Base-by-base conservation (phyloP, 1,140 invertebrate species). In the Drosophila baimaii region DNA sequence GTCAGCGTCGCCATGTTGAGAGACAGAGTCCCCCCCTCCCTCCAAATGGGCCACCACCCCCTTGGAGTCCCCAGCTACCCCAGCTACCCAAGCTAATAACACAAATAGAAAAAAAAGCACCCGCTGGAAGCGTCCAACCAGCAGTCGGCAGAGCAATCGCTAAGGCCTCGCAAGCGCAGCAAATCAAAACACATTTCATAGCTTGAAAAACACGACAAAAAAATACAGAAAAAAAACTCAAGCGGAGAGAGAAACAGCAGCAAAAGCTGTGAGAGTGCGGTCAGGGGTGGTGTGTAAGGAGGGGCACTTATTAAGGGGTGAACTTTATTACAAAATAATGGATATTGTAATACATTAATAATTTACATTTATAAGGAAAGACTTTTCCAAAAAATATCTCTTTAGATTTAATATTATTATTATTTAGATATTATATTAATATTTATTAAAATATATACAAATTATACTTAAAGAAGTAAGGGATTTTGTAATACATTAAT, bases 181-280 rank as follows among this genome's bases (percentile, higher is more conserved):
- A 90, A 90, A 90, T 90, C 88, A 90, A 90, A 90, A 88, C 88
- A 88, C 83, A 90, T 90, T 90, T 80, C 79, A 81, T 68, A 79
- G 65, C 72, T 79, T 57, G 44, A 31, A 64, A 31, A 64, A 69
- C 63, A 74, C 58, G 62, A 49, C 52, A 62, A 37, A 31, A 54
- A 63, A 63, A n/a, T n/a, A n/a, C n/a, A n/a, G n/a, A 51, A 46
- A 29, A 39, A 33, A 64, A 52, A 58, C 23, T 25, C 29, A 47
- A 5, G 27, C 15, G 39, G 56, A 29, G 59, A 69, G 46, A 52
- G 58, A 65, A 61, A 54, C 71, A 21, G 64, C 44, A 79, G 59
- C 49, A 27, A 65, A 39, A 43, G 51, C 41, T 47, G 31, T 15
- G 41, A 57, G 68, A 74, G 56, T 31, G 23, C 13, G 25, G 37